These are phyloP conservation scores for Brenthis hecate DNA, from an alignment of 2,888 invertebrate genomes.

Conservation along the genomic window DNA sequence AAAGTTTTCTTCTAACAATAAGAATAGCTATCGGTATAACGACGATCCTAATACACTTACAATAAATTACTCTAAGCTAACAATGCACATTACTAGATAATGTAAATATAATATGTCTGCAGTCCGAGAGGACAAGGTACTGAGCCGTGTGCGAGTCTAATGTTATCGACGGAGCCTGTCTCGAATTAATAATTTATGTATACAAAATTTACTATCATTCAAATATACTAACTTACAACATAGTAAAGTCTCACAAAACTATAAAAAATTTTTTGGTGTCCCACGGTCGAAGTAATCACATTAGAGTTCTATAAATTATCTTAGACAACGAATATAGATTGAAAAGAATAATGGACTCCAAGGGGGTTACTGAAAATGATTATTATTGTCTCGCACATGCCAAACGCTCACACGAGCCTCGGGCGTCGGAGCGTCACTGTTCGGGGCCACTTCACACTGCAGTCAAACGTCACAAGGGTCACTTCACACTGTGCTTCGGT, in stretches of 20 bases:
- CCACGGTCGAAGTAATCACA: conserved; percentile 70
- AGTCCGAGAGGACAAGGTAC: conserved; percentile 70
- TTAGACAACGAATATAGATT: conserved; percentile 30
- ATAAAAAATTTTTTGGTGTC: conserved; percentile 64
- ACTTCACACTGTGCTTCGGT: conserved; percentile 69
- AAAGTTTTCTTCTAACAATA: conserved; percentile 52
- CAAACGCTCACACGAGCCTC: conserved; percentile 59
- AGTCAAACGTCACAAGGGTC: conserved; percentile 43
- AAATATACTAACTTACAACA: conserved; percentile 59
- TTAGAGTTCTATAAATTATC: conserved; percentile 26
- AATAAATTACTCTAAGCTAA: conserved; percentile 78
- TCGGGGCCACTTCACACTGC: conserved; percentile 37
- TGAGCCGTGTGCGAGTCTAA: conserved; percentile 72
- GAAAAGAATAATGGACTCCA: conserved; percentile 40
- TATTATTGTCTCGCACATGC: conserved; percentile 79
- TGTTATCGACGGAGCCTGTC: conserved; percentile 56
- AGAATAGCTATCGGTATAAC: conserved; percentile 60
- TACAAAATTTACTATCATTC: conserved; percentile 58
- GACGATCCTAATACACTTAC: conserved; percentile 74
- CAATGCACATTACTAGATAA: conserved; percentile 72
- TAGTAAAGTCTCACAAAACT: conserved; percentile 57
- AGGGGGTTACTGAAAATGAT: conserved; percentile 44
- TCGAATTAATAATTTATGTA: conserved; percentile 40
- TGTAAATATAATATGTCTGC: conserved; percentile 68
- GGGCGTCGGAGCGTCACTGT: conserved; percentile 32